Evolutionary conservation across 2,797 vertebrate species (phyloP), one percentile per base, ranked within the genome.

Genomic region (Etheostoma perlongum): DNA sequence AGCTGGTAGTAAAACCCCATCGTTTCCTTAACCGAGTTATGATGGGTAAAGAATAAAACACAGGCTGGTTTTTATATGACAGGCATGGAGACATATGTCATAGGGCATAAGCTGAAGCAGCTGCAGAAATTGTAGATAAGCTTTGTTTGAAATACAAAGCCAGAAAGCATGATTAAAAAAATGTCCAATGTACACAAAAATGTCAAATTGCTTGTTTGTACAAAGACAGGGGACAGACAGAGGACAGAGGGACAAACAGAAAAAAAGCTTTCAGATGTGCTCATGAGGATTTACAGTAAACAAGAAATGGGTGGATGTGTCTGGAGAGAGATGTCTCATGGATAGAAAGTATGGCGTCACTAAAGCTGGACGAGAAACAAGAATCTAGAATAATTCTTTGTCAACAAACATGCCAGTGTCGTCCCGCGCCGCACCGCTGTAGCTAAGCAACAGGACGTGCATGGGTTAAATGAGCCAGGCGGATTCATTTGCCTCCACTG

Each of bases 401-500:
- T 89, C 83, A 79, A 81, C 81, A 85, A 86, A 90, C 90, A 89
- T 86, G 71, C 79, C 74, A 67, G 76, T 82, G 78, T 57, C 62
- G 74, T 89, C 86, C 81, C n/a, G 23, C 15, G 53, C 52, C 16
- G 51, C 60, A 23, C n/a, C 23, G 44, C 68, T 69, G 58, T 36
- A 70, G 76, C 78, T 44, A 16, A 80, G 76, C 82, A 76, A 86
- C 71, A 73, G 72, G 78, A 78, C 72, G 78, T 85, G 84, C 76
- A 27, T 49, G 86, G 86, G 88, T 91, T 90, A 90, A 92, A 89
- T 65, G 82, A 91, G 84, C 85, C 81, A 42, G 78, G 77, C 74
- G 88, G 91, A 92, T 92, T 92, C 89, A 88, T 91, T 80, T 82
- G 84, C 82, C 82, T 90, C 87, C 72, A 60, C 88, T 81, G 87